These are phyloP conservation scores for Cherax destructor DNA, from an alignment of 1,140 invertebrate genomes.

Conservation along the genomic window DNA sequence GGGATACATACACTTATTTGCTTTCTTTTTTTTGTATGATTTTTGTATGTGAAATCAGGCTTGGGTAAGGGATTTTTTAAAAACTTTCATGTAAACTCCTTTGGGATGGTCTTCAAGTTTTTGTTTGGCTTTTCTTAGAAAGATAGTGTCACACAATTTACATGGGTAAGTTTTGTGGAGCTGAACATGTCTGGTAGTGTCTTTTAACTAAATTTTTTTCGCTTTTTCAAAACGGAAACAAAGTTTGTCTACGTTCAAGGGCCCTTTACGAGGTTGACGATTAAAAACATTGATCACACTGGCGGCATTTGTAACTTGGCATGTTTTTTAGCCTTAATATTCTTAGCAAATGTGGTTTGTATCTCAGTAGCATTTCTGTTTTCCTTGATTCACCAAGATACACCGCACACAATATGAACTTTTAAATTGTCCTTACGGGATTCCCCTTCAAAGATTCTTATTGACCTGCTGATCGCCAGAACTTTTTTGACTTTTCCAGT, in stretches of 20 bases:
- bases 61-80: slow-evolving; percentile 54
- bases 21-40: slow-evolving; percentile 45
- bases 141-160: slow-evolving; percentile 66
- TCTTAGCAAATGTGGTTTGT: slow-evolving; percentile 67
- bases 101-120: slow-evolving; percentile 68
- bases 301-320: slow-evolving; percentile 71
- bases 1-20: slow-evolving; percentile 49
- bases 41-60: slow-evolving; percentile 64
- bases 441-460: background rate
- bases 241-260: slow-evolving; percentile 68
- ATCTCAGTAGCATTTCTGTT: slow-evolving; percentile 69
- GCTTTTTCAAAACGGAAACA: slow-evolving; percentile 60
- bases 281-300: slow-evolving; percentile 71
- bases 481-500: background rate
- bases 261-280: slow-evolving; percentile 60
- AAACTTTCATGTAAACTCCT: slow-evolving; percentile 51
- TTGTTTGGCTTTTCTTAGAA: slow-evolving; percentile 61
- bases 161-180: slow-evolving; percentile 67
- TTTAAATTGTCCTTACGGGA: background rate
- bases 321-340: slow-evolving; percentile 71
- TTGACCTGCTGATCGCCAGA: background rate
- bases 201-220: slow-evolving; percentile 67
- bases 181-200: slow-evolving; percentile 62
- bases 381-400: slow-evolving; percentile 34
- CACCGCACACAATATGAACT: background rate